Conservation (phyloP, 2,797 vertebrate species). For the Chelmon rostratus region DNA sequence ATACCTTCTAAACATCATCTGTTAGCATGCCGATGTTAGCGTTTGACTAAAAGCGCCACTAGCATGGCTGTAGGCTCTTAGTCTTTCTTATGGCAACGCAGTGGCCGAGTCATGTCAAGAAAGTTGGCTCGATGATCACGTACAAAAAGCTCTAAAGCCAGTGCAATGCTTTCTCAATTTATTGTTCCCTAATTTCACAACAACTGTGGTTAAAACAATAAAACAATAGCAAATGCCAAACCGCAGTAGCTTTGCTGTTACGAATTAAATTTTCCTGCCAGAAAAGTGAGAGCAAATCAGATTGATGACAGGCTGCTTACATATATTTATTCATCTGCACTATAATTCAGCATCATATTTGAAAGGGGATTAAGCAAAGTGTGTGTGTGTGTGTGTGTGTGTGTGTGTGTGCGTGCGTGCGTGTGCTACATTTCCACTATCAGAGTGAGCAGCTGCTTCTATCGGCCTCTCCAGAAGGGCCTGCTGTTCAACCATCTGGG, state of each 20-base stretch:
- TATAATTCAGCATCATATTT: conserved; percentile 65
- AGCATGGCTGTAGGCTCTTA: neutral
- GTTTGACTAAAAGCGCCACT: neutral
- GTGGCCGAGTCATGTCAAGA: neutral
- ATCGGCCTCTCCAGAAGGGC: conserved; percentile 80
- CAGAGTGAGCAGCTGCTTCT: conserved; percentile 80
- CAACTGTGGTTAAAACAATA: conserved; percentile 3
- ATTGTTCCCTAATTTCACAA: conserved; percentile 18
- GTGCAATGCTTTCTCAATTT: conserved; percentile 16
- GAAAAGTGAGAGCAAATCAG: conserved; percentile 47
- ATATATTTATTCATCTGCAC: conserved; percentile 59
- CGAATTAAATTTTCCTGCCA: conserved; percentile 52
- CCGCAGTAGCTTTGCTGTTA: conserved; percentile 25
- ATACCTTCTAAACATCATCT: neutral
- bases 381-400: conserved; percentile 19
- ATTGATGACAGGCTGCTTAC: conserved; percentile 53
- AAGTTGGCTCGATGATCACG: neutral
- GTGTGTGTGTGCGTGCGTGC: conserved; percentile 26
- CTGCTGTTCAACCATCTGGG: conserved; percentile 85
- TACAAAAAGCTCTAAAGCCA: conserved; percentile 23
- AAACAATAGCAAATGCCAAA: conserved; percentile 51
- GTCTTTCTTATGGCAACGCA: neutral
- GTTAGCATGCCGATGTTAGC: neutral
- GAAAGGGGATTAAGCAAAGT: conserved; percentile 64
- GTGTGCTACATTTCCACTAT: conserved; percentile 71